A percentile compares a stretch with the other conserved stretches of the same genome.
Conservation (phyloP, 2,113 vertebrate genomes). For the Tauraco erythrolophus region DNA sequence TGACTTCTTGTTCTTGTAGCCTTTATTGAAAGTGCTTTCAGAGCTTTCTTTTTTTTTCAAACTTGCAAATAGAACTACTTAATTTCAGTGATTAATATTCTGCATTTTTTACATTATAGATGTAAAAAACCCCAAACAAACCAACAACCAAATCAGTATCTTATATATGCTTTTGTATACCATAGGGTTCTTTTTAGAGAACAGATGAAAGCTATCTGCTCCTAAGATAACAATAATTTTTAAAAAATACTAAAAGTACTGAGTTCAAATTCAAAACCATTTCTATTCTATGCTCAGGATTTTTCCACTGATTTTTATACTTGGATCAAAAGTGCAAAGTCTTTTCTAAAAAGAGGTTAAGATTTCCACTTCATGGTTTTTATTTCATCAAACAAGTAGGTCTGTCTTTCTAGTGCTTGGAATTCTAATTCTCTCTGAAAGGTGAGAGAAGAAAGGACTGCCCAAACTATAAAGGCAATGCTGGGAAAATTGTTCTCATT, state of each 20-base stretch:
- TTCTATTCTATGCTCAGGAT: not conserved
- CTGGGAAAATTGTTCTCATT: not conserved
- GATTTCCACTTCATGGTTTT: not conserved
- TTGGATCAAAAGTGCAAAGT: not conserved
- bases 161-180: not conserved
- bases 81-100: not conserved
- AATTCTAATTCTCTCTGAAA: not conserved
- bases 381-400: not conserved
- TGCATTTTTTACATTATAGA: not conserved
- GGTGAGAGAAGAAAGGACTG: not conserved
- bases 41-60: not conserved
- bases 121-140: not conserved
- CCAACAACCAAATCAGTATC: not conserved
- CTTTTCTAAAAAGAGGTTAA: not conserved
- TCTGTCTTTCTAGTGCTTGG: not conserved
- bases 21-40: not conserved
- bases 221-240: not conserved
- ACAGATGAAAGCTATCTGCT: not conserved
- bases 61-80: not conserved
- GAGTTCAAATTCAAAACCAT: not conserved
- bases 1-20: not conserved
- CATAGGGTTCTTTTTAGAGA: not conserved
- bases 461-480: not conserved
- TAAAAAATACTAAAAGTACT: not conserved
- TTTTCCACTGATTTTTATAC: not conserved